Percentiles rank a stretch among this genome's conserved stretches.
Conservation (phyloP, 1,140 invertebrate species). For the Centruroides vittatus region DNA sequence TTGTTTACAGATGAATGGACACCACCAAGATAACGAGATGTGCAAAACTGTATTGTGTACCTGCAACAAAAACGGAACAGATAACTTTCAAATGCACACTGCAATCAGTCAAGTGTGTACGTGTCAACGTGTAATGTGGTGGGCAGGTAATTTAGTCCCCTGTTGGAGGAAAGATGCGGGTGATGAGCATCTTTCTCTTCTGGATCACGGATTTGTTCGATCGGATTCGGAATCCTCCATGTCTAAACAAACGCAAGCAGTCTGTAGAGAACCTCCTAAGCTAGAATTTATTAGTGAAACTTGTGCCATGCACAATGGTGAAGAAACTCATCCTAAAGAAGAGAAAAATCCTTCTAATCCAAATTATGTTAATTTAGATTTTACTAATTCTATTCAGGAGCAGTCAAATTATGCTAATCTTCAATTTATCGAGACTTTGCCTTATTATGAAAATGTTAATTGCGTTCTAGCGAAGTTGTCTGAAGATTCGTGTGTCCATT, state of each 20-base stretch:
- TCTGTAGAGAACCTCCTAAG: not conserved
- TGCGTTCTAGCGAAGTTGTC: no score
- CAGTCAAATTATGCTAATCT: constrained; percentile 21
- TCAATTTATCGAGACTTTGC: constrained; percentile 20
- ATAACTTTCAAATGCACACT: no score
- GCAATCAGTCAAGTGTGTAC: constrained; percentile 8
- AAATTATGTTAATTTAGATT: not conserved
- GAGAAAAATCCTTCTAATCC: not conserved
- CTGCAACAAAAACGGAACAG: no score
- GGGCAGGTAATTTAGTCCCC: constrained; percentile 12
- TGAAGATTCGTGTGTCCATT: no score
- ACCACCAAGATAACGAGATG: no score
- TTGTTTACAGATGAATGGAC: no score
- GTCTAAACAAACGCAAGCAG: not conserved
- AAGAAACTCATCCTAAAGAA: not conserved
- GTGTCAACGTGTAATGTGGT: constrained; percentile 13
- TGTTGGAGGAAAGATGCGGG: not conserved
- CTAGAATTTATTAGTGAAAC: not conserved
- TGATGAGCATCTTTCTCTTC: not conserved
- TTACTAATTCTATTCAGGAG: not conserved
- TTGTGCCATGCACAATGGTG: no score
- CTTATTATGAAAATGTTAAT: constrained; percentile 15
- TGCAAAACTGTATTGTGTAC: no score
- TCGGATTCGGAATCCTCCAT: not conserved
- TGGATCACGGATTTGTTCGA: no score